Conservation (phyloP, 2,888 invertebrate species). For the Drosophila greeni region DNA sequence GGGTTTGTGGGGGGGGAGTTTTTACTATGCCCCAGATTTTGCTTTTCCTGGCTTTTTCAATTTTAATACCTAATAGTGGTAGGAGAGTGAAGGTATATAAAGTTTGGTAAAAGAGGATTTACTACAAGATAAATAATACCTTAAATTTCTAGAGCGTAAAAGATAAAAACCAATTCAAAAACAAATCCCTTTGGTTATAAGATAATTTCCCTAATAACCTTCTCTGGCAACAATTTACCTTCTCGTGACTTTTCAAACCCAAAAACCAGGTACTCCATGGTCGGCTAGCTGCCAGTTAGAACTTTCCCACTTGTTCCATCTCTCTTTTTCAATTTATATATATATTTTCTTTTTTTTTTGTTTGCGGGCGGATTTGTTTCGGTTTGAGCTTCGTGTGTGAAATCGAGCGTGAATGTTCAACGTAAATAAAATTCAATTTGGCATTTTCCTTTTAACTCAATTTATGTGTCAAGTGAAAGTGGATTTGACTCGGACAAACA, state of each 20-base stretch:
- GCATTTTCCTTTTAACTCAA: constrained; percentile 60
- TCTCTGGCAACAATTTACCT: background rate
- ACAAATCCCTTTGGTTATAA: too few relatives aligned
- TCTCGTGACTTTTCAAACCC: too few relatives aligned
- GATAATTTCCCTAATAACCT: background rate
- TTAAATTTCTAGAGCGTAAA: fast-evolving
- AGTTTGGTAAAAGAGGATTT: too few relatives aligned
- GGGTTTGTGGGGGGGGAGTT: constrained; percentile 14
- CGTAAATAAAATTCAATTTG: constrained; percentile 64
- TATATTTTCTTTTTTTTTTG: background rate
- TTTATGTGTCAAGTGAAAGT: constrained; percentile 62
- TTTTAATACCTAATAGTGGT: constrained; percentile 1
- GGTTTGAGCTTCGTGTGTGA: constrained; percentile 31
- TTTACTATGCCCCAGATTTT: constrained; percentile 30
- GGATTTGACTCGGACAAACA: constrained; percentile 53
- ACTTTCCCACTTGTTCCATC: background rate
- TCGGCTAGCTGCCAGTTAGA: background rate
- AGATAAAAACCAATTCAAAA: background rate
- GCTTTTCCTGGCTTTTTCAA: constrained; percentile 12
- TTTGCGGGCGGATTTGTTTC: constrained; percentile 34
- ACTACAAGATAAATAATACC: background rate
- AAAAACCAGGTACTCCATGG: constrained; percentile 8
- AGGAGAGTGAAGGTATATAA: background rate
- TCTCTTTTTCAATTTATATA: constrained; percentile 9
- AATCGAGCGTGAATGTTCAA: constrained; percentile 53